Evolutionary conservation across 2,113 vertebrate genomes (phyloP).

Genomic region (Maccullochella peelii): DNA sequence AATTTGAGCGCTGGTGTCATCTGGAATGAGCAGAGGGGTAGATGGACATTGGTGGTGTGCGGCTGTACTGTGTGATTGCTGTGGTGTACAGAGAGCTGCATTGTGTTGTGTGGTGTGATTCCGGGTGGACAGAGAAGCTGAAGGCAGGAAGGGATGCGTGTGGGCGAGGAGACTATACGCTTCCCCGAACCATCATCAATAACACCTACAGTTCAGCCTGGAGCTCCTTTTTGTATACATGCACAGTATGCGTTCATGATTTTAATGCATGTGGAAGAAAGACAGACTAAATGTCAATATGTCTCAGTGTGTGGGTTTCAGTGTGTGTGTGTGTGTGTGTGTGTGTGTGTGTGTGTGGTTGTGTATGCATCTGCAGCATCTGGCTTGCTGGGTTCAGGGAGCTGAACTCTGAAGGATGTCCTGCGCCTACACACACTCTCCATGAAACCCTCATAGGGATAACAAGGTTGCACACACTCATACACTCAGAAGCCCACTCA

Average conservation of each 20-base stretch:
- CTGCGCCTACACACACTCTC: constrained; percentile 70
- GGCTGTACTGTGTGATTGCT: constrained; percentile 37
- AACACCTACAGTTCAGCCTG: constrained; percentile 49
- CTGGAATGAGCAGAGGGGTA: constrained; percentile 22
- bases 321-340: constrained; percentile 4
- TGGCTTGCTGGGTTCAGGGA: constrained; percentile 67
- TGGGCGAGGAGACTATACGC: constrained; percentile 35
- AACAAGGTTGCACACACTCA: constrained; percentile 46
- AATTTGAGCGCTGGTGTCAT: constrained; percentile 35
- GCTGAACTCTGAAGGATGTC: constrained; percentile 73
- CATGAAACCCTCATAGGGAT: constrained; percentile 66
- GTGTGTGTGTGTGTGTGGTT: constrained; percentile 20
- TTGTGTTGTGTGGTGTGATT: constrained; percentile 55
- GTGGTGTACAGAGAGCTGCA: constrained; percentile 56
- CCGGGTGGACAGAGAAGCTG: constrained; percentile 56
- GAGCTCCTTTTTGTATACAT: constrained; percentile 37
- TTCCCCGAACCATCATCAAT: constrained; percentile 54
- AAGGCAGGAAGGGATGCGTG: constrained; percentile 64
- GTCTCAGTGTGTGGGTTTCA: constrained; percentile 34
- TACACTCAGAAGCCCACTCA: constrained; percentile 68
- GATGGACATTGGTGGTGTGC: constrained; percentile 29
- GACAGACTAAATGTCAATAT: constrained; percentile 47
- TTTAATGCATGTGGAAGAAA: constrained; percentile 56
- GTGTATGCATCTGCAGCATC: constrained; percentile 67
- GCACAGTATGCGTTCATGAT: constrained; percentile 51